A percentile compares a stretch with the other conserved stretches of the same genome.
These are phyloP conservation scores for human (Homo sapiens) DNA, from an alignment of 2,113 vertebrate species.

Conservation along the genomic window GRCh38 chr6:155658001-155658500, in stretches of 20 bases:
- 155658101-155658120: background rate
- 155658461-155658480: slow-evolving; percentile 22
- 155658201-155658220: background rate
- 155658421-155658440: background rate
- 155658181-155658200: background rate
- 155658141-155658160: background rate
- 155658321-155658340: background rate
- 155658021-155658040: background rate
- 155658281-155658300: background rate
- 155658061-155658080: background rate
- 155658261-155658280: background rate
- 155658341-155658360: background rate
- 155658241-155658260: background rate
- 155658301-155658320: background rate
- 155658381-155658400: background rate
- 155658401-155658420: background rate
- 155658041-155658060: background rate
- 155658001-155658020: background rate
- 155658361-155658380: background rate
- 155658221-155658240: background rate
- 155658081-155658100: background rate
- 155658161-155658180: background rate
- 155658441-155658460: background rate
- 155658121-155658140: background rate
- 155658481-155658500: background rate